Evolutionary conservation across 1,140 invertebrate genomes (phyloP), one percentile per base, ranked within the genome.

Genomic region (Amyelois transitella): DNA sequence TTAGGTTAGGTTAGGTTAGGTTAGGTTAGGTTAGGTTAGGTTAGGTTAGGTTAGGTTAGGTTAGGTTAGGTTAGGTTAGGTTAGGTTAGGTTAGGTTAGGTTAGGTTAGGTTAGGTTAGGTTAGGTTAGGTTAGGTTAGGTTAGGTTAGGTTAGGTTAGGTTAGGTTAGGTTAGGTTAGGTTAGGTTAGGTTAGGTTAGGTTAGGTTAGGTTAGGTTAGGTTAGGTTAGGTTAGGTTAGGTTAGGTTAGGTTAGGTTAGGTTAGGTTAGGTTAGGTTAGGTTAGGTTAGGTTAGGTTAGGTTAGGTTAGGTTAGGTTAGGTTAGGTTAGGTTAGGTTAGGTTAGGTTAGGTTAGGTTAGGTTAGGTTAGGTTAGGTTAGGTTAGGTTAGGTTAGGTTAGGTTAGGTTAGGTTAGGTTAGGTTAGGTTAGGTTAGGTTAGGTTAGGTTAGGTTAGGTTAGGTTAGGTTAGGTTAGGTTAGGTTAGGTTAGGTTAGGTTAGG

Each of bases 291-390:
- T 62, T 62, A 58, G 60, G 59, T 61, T 55, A 61, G 58, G 59
- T 61, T 61, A 61, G 59, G 59, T 58, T 58, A 57, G 60, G 60
- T 58, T 58, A 63, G 60, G 61, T 60, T 64, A 60, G 62, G 62
- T 64, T 64, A 64, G 62, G 62, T 60, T 64, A 60, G 62, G 62
- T 63, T 64, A 64, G 62, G 62, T 64, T 64, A 64, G 57, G 53
- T 64, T 64, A 57, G 53, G 43, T 55, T 55, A 47, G 53, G 48
- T 50, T 44, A 22, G 53, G 53, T 55, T 55, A 47, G 44, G 32
- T 55, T 28, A 44, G 51, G 51, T 53, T 53, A 44, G 51, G 51
- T 55, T 55, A 22, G 44, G 53, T 55, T 55, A 32, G 53, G 43
- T 55, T 49, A 48, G 53, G 6, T 51, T 18, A 6, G 25, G 20